phyloP scores from a whole-genome alignment of 2,797 vertebrate genomes.

The Tragopan temminckii region DNA sequence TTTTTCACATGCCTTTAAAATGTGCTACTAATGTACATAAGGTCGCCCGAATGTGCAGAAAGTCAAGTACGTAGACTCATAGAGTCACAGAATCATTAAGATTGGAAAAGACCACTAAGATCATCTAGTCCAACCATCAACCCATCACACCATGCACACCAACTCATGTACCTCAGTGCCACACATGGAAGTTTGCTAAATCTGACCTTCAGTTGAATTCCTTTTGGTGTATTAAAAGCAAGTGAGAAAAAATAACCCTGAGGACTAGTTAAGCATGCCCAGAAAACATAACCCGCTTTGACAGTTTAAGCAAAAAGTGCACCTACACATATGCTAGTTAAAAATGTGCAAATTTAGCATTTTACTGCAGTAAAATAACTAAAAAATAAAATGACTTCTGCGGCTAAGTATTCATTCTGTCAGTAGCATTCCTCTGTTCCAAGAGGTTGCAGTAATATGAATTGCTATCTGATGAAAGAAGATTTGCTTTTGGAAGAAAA shows the following conservation, averaged over 20 bases:
- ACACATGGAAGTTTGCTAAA: constrained; percentile 20
- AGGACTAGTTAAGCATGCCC: constrained; percentile 20
- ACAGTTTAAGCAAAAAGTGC: not conserved
- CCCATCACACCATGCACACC: no score
- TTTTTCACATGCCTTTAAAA: constrained; percentile 29
- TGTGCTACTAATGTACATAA: not conserved
- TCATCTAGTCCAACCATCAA: no score
- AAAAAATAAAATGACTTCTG: constrained; percentile 23
- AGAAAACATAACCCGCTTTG: constrained; percentile 40
- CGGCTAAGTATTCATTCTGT: constrained; percentile 60
- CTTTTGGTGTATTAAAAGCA: constrained; percentile 23
- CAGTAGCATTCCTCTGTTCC: constrained; percentile 52
- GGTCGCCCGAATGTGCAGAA: not conserved
- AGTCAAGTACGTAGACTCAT: not conserved
- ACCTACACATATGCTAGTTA: not conserved
- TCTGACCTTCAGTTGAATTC: constrained; percentile 4
- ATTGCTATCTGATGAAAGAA: constrained; percentile 71
- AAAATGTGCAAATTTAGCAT: constrained; percentile 44
- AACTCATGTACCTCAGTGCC: no score
- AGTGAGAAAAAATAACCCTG: constrained; percentile 38
- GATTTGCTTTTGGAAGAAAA: constrained; percentile 76
- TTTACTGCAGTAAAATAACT: constrained; percentile 18
- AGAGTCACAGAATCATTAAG: no score
- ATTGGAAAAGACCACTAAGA: no score
- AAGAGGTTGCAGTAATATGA: constrained; percentile 52